Evolutionary conservation across 2,797 vertebrate genomes (phyloP).

Genomic region (Halcyon smyrnensis): DNA sequence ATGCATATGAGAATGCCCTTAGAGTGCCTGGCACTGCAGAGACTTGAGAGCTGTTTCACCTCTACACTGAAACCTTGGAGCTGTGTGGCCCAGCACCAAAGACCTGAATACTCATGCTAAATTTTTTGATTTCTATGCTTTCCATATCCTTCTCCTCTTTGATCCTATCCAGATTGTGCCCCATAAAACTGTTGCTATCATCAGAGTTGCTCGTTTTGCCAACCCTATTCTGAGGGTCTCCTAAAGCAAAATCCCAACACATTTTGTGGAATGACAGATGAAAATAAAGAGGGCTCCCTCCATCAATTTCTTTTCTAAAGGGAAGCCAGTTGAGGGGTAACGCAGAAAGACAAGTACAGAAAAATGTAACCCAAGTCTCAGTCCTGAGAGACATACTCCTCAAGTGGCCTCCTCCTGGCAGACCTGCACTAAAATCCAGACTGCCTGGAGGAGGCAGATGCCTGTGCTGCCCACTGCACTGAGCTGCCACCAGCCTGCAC

Average conservation of each 20-base stretch:
- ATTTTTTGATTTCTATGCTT: conserved; percentile 23
- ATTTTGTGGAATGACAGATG: neutral
- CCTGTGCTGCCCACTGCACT: neutral
- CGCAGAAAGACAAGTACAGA: neutral
- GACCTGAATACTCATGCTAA: conserved; percentile 11
- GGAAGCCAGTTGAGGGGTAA: neutral
- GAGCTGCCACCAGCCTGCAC: neutral
- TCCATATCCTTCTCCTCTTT: neutral
- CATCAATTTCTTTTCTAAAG: neutral
- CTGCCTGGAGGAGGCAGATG: neutral
- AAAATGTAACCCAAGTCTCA: neutral
- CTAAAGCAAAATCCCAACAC: neutral
- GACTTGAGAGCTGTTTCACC: neutral
- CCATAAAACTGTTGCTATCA: neutral
- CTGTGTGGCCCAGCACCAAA: neutral
- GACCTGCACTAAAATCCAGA: neutral
- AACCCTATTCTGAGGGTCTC: neutral
- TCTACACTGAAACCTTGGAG: conserved; percentile 12
- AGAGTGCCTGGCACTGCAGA: neutral
- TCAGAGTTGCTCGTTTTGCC: neutral
- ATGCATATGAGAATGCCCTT: neutral
- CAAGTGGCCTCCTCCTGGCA: neutral
- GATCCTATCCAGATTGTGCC: neutral
- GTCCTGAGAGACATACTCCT: rapidly evolving
- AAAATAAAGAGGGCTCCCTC: neutral